These are phyloP conservation scores for Ibycter americanus DNA, from an alignment of 2,797 vertebrate genomes.

Conservation along the genomic window DNA sequence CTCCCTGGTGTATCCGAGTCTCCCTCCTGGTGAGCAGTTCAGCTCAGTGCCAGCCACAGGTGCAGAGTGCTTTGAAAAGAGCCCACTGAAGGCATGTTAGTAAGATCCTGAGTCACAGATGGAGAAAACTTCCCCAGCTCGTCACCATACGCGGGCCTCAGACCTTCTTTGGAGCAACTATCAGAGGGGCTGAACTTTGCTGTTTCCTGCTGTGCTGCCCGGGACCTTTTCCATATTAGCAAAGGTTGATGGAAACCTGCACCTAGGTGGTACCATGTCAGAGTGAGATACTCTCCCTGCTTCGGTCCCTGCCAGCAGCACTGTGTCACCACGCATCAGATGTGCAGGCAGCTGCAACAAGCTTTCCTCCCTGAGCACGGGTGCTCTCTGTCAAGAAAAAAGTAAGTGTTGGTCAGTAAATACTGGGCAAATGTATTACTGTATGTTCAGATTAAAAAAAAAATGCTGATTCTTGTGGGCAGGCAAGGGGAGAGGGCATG, in stretches of 20 bases:
- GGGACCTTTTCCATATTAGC: neutral
- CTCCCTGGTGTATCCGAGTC: neutral
- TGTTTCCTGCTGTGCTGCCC: neutral
- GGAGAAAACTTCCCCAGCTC: neutral
- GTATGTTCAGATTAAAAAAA: accelerated
- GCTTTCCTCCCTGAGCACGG: neutral
- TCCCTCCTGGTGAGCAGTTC: neutral
- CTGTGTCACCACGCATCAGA: neutral
- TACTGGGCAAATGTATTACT: neutral
- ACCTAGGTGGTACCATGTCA: accelerated
- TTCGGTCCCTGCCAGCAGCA: neutral
- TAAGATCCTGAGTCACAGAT: neutral
- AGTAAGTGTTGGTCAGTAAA: neutral
- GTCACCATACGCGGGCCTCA: accelerated
- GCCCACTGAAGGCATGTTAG: neutral
- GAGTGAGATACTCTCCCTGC: neutral
- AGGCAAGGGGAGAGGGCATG: too few relatives aligned
- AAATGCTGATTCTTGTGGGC: neutral
- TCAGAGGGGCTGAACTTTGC: neutral
- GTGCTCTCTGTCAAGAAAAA: neutral
- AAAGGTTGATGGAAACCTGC: neutral
- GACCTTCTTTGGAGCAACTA: neutral
- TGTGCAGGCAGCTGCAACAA: neutral
- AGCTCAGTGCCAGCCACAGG: neutral
- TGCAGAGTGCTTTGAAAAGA: neutral